A percentile compares a stretch with the other conserved stretches of the same genome.
These are phyloP conservation scores for Eueides isabella DNA, from an alignment of 1,140 invertebrate genomes.

Conservation along the genomic window DNA sequence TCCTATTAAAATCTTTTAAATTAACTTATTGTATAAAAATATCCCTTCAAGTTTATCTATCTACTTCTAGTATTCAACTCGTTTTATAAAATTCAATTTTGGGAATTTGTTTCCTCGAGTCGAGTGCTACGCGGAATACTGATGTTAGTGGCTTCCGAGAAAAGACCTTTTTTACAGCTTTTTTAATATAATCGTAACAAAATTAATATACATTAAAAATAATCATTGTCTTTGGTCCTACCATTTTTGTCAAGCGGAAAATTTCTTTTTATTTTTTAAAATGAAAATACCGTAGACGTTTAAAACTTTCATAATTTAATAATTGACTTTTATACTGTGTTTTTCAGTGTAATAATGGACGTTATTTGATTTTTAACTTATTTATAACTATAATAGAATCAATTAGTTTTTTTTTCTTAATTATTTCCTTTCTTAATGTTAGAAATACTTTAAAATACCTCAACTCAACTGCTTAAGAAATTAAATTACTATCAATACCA, in stretches of 20 bases:
- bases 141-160: conserved; percentile 62
- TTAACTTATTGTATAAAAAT: background rate
- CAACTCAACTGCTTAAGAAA: too few species aligned
- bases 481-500: too few species aligned
- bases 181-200: conserved; percentile 17
- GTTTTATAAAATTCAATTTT: conserved; percentile 82
- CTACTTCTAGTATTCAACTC: conserved; percentile 72
- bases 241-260: background rate
- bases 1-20: background rate
- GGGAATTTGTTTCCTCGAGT: conserved; percentile 80
- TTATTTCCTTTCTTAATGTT: too few species aligned
- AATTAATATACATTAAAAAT: conserved; percentile 16
- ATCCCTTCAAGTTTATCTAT: conserved; percentile 16
- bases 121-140: conserved; percentile 74
- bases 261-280: background rate
- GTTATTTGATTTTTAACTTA: too few species aligned
- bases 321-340: too few species aligned
- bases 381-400: too few species aligned
- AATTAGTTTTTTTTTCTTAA: too few species aligned
- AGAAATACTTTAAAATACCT: too few species aligned
- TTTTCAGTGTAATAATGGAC: too few species aligned
- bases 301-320: too few species aligned
- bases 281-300: background rate
- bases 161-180: conserved; percentile 41
- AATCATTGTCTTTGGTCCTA: background rate